Evolutionary conservation across 2,113 vertebrate genomes (phyloP), one percentile per base, ranked within the genome.

Genomic region (Atlantisia rogersi): DNA sequence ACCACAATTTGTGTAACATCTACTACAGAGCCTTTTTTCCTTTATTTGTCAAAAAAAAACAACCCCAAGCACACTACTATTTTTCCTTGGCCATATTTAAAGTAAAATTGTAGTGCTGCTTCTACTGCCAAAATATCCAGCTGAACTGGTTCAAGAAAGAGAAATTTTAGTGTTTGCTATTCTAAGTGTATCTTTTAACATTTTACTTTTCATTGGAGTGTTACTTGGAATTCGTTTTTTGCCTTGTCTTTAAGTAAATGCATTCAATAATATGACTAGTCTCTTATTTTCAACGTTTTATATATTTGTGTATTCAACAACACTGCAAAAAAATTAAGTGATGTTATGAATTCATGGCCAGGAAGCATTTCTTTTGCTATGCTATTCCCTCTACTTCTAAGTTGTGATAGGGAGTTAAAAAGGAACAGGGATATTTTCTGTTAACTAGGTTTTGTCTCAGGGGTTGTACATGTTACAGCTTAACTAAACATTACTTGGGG

Each of bases 151-250:
- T 69, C 35, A 73, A 82, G 58, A 76, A 69, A 44, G 44, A 60
- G 3, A 70, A 91, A 44, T 16, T 44, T 73, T 1, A 10, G 32
- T 75, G n/a, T 68, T 84, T 80, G 35, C 0, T 7, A 35, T 76
- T 82, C 40, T 18, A 28, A 70, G 18, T 50, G 5, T 37, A 20
- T 50, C 55, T 93, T 52, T 37, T 52, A 68, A 63, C 29, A 11
- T 21, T 74, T 46, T 22, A 14, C 12, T 88, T 77, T 71, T 48
- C 56, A 65, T 60, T 80, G 92, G 53, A 73, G 62, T 74, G 18
- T 84, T 94, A 84, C 62, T 95, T 92, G 42, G 64, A 97, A 94
- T 93, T 95, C 94, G 75, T 15, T 42, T 96, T 96, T 96, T 94
- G 46, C 83, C 53, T 91, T 82, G 19, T 93, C 94, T 97, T 97